These are phyloP conservation scores for Cinara cedri DNA, from an alignment of 2,888 invertebrate species.

Conservation along the genomic window DNA sequence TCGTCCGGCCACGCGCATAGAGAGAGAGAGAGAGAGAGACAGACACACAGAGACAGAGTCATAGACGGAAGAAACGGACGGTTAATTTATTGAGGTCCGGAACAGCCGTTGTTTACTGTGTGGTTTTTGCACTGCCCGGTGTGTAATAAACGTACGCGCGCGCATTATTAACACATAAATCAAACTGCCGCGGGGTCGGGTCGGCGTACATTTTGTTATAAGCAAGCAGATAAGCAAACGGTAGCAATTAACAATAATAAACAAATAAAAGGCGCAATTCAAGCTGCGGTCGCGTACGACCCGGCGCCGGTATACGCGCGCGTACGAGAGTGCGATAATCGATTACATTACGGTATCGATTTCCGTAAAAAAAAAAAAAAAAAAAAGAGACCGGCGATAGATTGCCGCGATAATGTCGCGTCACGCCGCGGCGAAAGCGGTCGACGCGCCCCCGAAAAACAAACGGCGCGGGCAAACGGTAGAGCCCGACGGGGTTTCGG, in stretches of 20 bases:
- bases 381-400: too few relatives aligned
- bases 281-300: constrained; percentile 19
- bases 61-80: neutral
- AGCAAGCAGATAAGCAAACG: constrained; percentile 46
- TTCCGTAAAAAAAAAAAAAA: too few relatives aligned
- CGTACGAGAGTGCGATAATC: too few relatives aligned
- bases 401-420: too few relatives aligned
- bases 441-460: too few relatives aligned
- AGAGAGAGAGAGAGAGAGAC: neutral
- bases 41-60: neutral
- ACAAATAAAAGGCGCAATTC: neutral
- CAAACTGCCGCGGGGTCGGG: neutral
- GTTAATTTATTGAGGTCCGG: constrained; percentile 48
- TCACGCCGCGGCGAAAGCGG: too few relatives aligned
- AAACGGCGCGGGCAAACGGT: too few relatives aligned
- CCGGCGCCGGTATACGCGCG: too few relatives aligned
- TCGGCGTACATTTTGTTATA: constrained; percentile 3
- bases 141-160: neutral
- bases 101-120: constrained; percentile 12
- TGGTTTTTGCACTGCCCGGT: constrained; percentile 30
- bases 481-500: too few relatives aligned
- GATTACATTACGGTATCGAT: too few relatives aligned
- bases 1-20: neutral
- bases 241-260: constrained; percentile 37
- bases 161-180: constrained; percentile 47